phyloP scores from a whole-genome alignment of 2,113 vertebrate species.

The Pheucticus melanocephalus region DNA sequence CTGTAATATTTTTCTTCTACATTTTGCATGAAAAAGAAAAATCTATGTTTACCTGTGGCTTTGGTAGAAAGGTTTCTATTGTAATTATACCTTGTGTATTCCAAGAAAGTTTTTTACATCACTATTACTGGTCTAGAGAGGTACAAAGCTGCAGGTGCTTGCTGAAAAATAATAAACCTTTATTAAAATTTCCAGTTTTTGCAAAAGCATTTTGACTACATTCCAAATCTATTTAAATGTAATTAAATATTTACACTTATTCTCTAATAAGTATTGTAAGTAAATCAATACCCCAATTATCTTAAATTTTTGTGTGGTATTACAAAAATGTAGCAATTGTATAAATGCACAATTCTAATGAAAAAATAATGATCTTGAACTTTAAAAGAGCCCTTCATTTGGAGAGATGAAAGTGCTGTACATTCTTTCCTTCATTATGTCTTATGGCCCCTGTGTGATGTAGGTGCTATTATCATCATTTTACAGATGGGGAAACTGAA shows the following conservation, averaged over 20 bases:
- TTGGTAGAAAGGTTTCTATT: neutral
- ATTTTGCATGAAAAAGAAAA: neutral
- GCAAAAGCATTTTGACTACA: constrained; percentile 9
- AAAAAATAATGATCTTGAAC: constrained; percentile 53
- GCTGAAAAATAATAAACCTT: constrained; percentile 34
- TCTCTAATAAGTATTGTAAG: constrained; percentile 13
- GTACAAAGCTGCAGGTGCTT: neutral
- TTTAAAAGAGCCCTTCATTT: constrained; percentile 54
- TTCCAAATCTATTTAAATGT: constrained; percentile 1
- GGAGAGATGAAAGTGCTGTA: constrained; percentile 24
- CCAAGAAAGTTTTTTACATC: neutral
- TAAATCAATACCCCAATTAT: constrained; percentile 30
- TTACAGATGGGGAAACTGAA: constrained; percentile 42
- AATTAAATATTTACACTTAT: constrained; percentile 48
- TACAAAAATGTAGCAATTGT: neutral
- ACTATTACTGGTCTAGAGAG: neutral
- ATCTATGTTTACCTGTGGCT: neutral
- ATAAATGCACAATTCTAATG: constrained; percentile 39
- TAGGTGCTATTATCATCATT: constrained; percentile 32
- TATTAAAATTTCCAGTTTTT: constrained; percentile 16
- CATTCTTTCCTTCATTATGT: constrained; percentile 28
- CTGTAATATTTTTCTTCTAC: neutral
- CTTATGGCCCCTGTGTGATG: constrained; percentile 22
- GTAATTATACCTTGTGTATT: neutral
- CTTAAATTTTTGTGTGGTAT: neutral